These are phyloP conservation scores for Synergus umbraculus DNA, from an alignment of 2,888 invertebrate genomes.

Conservation along the genomic window DNA sequence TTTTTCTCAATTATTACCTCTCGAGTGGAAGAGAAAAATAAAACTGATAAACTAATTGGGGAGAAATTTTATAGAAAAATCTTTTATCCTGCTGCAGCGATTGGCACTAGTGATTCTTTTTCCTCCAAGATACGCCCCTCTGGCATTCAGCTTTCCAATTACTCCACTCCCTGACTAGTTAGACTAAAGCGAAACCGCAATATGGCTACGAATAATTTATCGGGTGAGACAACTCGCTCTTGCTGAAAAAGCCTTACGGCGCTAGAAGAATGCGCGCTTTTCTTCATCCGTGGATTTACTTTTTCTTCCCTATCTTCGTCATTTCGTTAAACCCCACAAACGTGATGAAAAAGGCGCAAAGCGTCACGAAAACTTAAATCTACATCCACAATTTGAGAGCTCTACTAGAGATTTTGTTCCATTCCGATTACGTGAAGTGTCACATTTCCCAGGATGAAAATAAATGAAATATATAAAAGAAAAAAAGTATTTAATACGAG, in stretches of 20 bases:
- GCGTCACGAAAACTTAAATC: not conserved
- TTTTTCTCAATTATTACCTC: not conserved
- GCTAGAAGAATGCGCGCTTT: constrained; percentile 21
- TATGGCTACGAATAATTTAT: constrained; percentile 36
- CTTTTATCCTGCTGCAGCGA: constrained; percentile 5
- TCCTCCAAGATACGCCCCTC: constrained; percentile 21
- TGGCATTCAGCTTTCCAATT: constrained; percentile 39
- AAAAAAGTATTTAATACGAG: no score
- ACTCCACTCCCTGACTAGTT: constrained; percentile 36
- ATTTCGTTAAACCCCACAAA: constrained; percentile 34
- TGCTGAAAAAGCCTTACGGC: constrained; percentile 36
- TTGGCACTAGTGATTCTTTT: constrained; percentile 7
- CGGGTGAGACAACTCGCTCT: constrained; percentile 18
- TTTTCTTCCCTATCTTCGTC: constrained; percentile 23
- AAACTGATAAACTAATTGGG: constrained; percentile 22
- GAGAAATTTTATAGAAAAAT: not conserved
- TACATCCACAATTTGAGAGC: constrained; percentile 1
- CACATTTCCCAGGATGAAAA: not conserved
- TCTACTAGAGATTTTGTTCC: not conserved
- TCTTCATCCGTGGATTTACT: constrained; percentile 26
- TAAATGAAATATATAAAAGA: not conserved
- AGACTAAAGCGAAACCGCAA: constrained; percentile 36
- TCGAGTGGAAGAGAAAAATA: not conserved
- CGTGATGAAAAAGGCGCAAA: not conserved
- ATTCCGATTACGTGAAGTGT: not conserved